A percentile compares a stretch with the other conserved stretches of the same genome.
These are phyloP conservation scores for Tinea semifulvella DNA, from an alignment of 2,888 invertebrate species.

Conservation along the genomic window DNA sequence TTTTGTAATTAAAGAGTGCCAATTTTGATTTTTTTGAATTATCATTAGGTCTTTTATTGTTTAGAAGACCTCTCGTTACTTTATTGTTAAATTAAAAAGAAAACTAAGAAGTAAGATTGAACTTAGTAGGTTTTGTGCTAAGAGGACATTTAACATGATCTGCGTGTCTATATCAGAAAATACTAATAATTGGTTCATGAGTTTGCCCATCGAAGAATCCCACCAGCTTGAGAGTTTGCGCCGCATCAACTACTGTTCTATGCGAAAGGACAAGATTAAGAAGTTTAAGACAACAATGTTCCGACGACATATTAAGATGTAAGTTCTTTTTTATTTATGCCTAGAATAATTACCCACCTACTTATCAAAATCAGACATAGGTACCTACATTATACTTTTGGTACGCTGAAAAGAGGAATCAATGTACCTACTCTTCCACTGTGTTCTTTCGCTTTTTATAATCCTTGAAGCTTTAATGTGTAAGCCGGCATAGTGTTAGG, in stretches of 20 bases:
- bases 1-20: no score
- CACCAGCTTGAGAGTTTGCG: constrained; percentile 34
- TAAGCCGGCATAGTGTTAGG: no score
- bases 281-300: constrained; percentile 43
- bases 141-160: constrained; percentile 40
- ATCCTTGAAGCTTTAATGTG: no score
- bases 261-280: constrained; percentile 47
- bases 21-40: constrained; percentile 16
- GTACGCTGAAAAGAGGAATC: no score
- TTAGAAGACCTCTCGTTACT: constrained; percentile 32
- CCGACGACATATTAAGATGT: constrained; percentile 50
- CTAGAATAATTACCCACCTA: no score
- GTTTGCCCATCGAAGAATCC: constrained; percentile 16
- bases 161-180: constrained; percentile 34
- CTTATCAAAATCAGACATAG: no score
- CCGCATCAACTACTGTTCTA: constrained; percentile 34
- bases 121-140: neutral
- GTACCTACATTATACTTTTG: no score
- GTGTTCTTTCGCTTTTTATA: no score
- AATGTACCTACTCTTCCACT: no score
- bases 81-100: neutral
- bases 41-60: constrained; percentile 35
- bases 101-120: neutral
- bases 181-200: constrained; percentile 24
- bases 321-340: no score